Conservation (phyloP, 2,113 vertebrate species). For the Hipposideros armiger region DNA sequence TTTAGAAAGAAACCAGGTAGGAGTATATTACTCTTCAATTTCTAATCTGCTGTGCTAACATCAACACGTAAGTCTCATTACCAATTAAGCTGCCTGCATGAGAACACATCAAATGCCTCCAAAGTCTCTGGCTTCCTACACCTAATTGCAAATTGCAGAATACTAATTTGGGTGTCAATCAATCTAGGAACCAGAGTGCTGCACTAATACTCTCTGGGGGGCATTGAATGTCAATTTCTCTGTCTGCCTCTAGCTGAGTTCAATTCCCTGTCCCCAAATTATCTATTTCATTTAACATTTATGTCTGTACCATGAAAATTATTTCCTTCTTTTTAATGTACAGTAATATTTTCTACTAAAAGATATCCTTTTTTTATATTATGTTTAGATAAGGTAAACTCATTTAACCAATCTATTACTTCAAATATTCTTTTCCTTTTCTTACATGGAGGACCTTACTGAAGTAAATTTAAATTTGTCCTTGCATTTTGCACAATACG, state of each 20-base stretch:
- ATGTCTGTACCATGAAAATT: neutral
- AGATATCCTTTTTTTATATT: neutral
- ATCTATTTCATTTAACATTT: neutral
- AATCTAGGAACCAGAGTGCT: slow-evolving; percentile 74
- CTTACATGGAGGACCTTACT: neutral
- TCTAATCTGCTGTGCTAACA: slow-evolving; percentile 64
- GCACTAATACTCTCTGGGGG: slow-evolving; percentile 63
- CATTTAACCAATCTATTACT: neutral
- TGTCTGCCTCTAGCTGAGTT: slow-evolving; percentile 47
- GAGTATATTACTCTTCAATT: slow-evolving; percentile 38
- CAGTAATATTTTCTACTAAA: slow-evolving; percentile 59
- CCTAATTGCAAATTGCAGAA: slow-evolving; percentile 84
- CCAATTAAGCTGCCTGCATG: slow-evolving; percentile 74
- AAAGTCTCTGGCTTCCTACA: slow-evolving; percentile 83
- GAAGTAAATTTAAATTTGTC: neutral
- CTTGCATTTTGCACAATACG: neutral
- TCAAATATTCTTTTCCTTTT: slow-evolving; percentile 50
- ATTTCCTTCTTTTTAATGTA: slow-evolving; percentile 53
- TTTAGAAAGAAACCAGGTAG: slow-evolving; percentile 53
- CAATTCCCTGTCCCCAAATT: neutral
- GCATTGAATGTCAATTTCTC: slow-evolving; percentile 77
- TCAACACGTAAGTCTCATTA: slow-evolving; percentile 79
- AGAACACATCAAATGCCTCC: slow-evolving; percentile 82
- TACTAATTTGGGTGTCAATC: slow-evolving; percentile 85
- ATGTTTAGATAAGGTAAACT: neutral